Conservation (phyloP, 64 coral and sea anemone species). For the Exaiptasia diaphana region DNA sequence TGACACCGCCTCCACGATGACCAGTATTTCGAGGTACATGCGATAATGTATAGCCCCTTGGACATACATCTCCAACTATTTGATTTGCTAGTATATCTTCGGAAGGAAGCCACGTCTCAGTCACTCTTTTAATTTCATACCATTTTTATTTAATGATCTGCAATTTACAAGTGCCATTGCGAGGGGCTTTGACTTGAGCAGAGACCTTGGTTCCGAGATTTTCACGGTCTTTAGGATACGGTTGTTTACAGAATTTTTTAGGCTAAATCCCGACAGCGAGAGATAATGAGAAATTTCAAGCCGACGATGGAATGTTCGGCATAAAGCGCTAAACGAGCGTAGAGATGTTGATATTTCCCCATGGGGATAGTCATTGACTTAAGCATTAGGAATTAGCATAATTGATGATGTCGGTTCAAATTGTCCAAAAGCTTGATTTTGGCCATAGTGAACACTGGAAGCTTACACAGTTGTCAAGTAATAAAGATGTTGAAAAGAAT, state of each 20-base stretch:
- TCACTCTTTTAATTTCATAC: conserved; percentile 7
- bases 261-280: background rate
- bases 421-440: background rate
- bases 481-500: too few species aligned
- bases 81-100: conserved; percentile 1
- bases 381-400: background rate
- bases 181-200: too few species aligned
- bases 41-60: conserved; percentile 8
- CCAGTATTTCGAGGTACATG: background rate
- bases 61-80: conserved; percentile 21
- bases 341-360: too few species aligned
- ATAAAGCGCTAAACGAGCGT: background rate
- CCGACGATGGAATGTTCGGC: background rate
- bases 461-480: background rate
- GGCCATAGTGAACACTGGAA: background rate
- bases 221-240: background rate
- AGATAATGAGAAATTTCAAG: background rate
- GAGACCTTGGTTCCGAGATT: background rate
- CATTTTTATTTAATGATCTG: too few species aligned
- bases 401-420: background rate
- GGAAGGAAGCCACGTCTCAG: conserved; percentile 7
- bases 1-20: conserved; percentile 23
- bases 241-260: background rate
- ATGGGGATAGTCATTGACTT: too few species aligned
- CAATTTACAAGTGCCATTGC: too few species aligned